These are phyloP conservation scores for Chironomus riparius DNA, from an alignment of 2,888 invertebrate species.

Conservation along the genomic window DNA sequence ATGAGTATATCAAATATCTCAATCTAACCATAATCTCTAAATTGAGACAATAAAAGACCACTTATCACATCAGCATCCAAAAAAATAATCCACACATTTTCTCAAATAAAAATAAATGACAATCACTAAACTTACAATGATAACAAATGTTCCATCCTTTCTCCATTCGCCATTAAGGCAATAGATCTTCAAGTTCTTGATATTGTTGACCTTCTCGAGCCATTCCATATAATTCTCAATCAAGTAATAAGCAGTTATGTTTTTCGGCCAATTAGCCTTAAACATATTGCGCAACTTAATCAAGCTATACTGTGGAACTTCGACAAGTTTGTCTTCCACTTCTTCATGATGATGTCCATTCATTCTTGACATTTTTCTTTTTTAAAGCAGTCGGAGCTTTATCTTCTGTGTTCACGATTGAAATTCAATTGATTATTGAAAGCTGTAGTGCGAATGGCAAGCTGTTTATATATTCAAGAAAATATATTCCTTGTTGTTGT, in stretches of 20 bases:
- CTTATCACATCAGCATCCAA: too few relatives aligned
- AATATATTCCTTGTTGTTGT: background rate
- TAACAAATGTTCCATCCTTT: slow-evolving; percentile 27
- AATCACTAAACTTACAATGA: slow-evolving; percentile 2
- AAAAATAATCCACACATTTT: too few relatives aligned
- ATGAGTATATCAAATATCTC: too few relatives aligned
- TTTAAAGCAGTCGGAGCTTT: background rate
- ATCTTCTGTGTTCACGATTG: background rate
- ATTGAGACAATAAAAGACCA: too few relatives aligned
- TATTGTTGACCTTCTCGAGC: slow-evolving; percentile 25
- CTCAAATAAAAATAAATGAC: too few relatives aligned
- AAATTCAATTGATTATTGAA: background rate
- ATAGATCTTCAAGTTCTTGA: slow-evolving; percentile 28
- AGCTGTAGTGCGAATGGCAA: too few relatives aligned
- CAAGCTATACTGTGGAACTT: slow-evolving; percentile 18
- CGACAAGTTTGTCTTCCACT: slow-evolving; percentile 19
- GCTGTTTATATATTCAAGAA: too few relatives aligned
- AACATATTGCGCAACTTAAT: slow-evolving; percentile 32
- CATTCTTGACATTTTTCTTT: slow-evolving; percentile 5
- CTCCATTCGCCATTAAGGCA: slow-evolving; percentile 29
- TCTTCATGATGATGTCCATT: slow-evolving; percentile 9
- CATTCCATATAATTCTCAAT: slow-evolving; percentile 30
- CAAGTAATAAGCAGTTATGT: slow-evolving; percentile 31
- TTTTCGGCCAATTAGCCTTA: slow-evolving; percentile 27
- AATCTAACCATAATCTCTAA: too few relatives aligned